These are phyloP conservation scores for Chaitophorus viminalis DNA, from an alignment of 2,888 invertebrate genomes.

Conservation along the genomic window DNA sequence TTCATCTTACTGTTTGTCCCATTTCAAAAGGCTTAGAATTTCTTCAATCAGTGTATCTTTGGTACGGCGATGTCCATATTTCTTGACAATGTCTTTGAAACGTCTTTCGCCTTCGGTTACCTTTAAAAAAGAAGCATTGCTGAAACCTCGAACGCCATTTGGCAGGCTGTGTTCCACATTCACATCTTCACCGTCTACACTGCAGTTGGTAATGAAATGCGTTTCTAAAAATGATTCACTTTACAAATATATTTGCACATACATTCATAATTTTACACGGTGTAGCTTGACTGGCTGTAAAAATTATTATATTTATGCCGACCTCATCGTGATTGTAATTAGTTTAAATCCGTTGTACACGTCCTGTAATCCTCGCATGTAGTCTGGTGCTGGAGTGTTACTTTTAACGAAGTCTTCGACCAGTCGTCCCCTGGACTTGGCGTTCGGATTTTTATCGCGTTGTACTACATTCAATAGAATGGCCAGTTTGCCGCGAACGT, in stretches of 20 bases:
- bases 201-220: constrained; percentile 30
- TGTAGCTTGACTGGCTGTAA: background rate
- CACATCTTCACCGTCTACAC: background rate
- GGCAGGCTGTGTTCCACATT: background rate
- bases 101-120: constrained; percentile 33
- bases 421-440: constrained; percentile 32
- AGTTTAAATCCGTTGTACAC: constrained; percentile 53
- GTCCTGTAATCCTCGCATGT: constrained; percentile 5
- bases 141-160: constrained; percentile 32
- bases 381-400: background rate
- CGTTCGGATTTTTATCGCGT: background rate
- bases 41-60: constrained; percentile 29
- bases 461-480: constrained; percentile 35
- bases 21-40: constrained; percentile 41
- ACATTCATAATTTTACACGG: background rate
- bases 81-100: constrained; percentile 43
- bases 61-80: constrained; percentile 36
- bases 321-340: constrained; percentile 27
- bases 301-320: background rate
- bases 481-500: constrained; percentile 26
- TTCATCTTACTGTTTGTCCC: constrained; percentile 39
- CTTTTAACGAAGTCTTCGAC: constrained; percentile 36
- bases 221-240: constrained; percentile 35
- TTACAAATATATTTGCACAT: background rate
- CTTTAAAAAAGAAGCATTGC: constrained; percentile 32